Evolutionary conservation across 2,888 invertebrate genomes (phyloP).

Genomic region (Serripes groenlandicus): DNA sequence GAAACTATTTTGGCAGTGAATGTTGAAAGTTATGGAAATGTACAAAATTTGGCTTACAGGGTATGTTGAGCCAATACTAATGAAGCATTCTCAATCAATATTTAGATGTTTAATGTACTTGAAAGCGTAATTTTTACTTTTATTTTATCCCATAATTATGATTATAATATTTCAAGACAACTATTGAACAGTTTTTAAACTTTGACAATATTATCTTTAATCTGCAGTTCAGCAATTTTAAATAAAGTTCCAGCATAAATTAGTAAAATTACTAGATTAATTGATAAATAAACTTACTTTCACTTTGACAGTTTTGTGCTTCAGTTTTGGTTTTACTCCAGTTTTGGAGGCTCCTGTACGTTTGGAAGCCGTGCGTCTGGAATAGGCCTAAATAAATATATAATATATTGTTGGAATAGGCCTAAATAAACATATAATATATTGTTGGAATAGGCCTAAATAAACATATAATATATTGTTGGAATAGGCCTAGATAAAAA

Average conservation of each 20-base stretch:
- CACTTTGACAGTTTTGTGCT: constrained; percentile 52
- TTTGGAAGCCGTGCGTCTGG: constrained; percentile 22
- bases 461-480: too few relatives aligned
- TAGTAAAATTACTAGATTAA: neutral
- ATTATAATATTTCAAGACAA: neutral
- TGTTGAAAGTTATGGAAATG: too few relatives aligned
- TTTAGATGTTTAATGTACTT: neutral
- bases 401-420: too few relatives aligned
- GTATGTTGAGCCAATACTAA: too few relatives aligned
- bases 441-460: too few relatives aligned
- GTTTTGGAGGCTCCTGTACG: constrained; percentile 7
- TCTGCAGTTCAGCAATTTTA: neutral
- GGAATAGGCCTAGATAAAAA: too few relatives aligned
- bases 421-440: too few relatives aligned
- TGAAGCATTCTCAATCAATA: too few relatives aligned
- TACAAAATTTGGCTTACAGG: too few relatives aligned
- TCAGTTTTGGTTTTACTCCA: constrained; percentile 36
- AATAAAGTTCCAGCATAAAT: neutral
- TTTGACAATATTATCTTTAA: neutral
- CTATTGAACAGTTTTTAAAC: neutral
- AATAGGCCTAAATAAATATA: constrained; percentile 42
- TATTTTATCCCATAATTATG: too few relatives aligned
- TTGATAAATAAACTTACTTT: constrained; percentile 85
- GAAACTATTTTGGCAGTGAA: too few relatives aligned
- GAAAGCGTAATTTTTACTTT: too few relatives aligned